Evolutionary conservation across 2,888 invertebrate genomes (phyloP), one percentile per base, ranked within the genome.

Genomic region (Drosophila subquinaria): DNA sequence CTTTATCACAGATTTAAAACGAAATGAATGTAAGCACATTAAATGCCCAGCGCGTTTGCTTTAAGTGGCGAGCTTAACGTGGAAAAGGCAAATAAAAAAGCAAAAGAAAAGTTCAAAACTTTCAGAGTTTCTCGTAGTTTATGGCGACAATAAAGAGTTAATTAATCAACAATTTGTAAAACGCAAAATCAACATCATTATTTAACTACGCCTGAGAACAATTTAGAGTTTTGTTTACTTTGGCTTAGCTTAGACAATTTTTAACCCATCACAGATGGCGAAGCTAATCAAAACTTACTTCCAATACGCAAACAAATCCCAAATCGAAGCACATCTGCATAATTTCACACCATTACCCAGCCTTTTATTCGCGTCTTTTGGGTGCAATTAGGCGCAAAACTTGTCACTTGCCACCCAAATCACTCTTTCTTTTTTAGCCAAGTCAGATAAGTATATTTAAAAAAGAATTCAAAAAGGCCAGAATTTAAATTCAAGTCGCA

Each of bases 11-110:
- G 84, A 84, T 85, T 84, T 84, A 79, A 88, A 87, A 84, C 68
- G 68, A 75, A 87, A 88, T 76, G 82, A 88, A 82, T 85, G 88
- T 79, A 82, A 85, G 84, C 88, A 88, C 88, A 88, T 85, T 88
- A 84, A 88, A 88, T 79, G 81, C 65, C 76, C 73, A 65, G 43
- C 68, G 71, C 76, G 60, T 69, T 62, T 57, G 68, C 71, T 82
- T 80, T 70, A 82, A 84, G 74, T 80, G 75, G 3, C 9, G 52
- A 60, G 45, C 55, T 67, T 64, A 57, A 40, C 36, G 33, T 52
- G 59, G 57, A 33, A 56, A 50, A 57, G 33, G 35, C 15, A 55
- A 23, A 40, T 23, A 47, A 23, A 59, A 33, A 33, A n/a, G 11
- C 8, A 10, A 43, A 17, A 3, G 35, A 27, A 15, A 56, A 40